These are phyloP conservation scores for Nothobranchius kuhntae DNA, from an alignment of 2,113 vertebrate species.

Conservation along the genomic window DNA sequence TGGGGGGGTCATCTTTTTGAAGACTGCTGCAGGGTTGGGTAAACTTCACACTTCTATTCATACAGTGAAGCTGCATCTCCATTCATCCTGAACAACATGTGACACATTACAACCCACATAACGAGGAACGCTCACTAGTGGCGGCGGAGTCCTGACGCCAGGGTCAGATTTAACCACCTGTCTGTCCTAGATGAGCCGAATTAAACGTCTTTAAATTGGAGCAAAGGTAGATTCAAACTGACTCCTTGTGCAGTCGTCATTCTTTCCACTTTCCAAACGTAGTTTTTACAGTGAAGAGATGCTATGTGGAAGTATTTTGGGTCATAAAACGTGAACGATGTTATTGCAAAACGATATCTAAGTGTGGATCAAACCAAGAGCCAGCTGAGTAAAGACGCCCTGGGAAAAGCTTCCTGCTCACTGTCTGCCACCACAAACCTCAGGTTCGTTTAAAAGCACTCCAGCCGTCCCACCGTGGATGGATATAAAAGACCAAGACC, in stretches of 20 bases:
- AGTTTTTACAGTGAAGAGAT: slow-evolving; percentile 19
- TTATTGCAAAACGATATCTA: neutral
- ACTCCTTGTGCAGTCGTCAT: neutral
- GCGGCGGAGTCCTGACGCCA: too few relatives aligned
- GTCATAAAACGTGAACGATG: neutral
- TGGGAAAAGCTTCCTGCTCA: slow-evolving; percentile 33
- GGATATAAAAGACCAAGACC: slow-evolving; percentile 62
- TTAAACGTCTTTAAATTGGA: slow-evolving; percentile 8
- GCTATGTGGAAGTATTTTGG: slow-evolving; percentile 1
- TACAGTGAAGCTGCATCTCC: too few relatives aligned
- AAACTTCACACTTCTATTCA: slow-evolving; percentile 51
- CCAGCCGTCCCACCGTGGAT: slow-evolving; percentile 52
- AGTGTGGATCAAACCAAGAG: neutral
- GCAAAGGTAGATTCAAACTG: slow-evolving; percentile 43
- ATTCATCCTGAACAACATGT: too few relatives aligned
- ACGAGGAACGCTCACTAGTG: too few relatives aligned
- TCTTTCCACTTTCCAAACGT: slow-evolving; percentile 18
- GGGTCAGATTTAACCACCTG: too few relatives aligned
- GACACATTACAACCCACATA: too few relatives aligned
- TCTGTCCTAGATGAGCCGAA: too few relatives aligned
- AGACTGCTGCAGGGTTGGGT: slow-evolving; percentile 42
- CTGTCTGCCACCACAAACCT: slow-evolving; percentile 53
- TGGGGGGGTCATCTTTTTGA: slow-evolving; percentile 63
- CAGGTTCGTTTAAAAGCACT: slow-evolving; percentile 59
- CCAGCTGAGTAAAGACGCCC: slow-evolving; percentile 29